A percentile compares a stretch with the other conserved stretches of the same genome.
These are phyloP conservation scores for Andricus curvator DNA, from an alignment of 2,888 invertebrate species.

Conservation along the genomic window DNA sequence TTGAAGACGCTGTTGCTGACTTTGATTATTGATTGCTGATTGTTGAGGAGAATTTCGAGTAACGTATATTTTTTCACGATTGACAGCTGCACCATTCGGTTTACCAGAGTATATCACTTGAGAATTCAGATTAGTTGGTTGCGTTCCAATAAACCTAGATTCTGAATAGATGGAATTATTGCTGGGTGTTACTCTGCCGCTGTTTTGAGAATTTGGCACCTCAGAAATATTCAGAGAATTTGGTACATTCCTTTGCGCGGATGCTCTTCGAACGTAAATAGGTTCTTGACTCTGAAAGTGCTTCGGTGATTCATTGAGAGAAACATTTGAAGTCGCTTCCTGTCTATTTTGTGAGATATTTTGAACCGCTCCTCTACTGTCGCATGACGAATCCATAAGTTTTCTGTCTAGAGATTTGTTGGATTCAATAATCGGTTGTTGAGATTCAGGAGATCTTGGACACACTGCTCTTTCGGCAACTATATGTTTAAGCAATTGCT, in stretches of 20 bases:
- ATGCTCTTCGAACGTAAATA: constrained; percentile 49
- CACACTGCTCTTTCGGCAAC: constrained; percentile 51
- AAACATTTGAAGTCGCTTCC: neutral
- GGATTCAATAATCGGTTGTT: neutral
- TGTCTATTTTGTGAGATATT: neutral
- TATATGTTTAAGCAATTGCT: constrained; percentile 49
- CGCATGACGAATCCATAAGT: neutral
- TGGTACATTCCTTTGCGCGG: constrained; percentile 18
- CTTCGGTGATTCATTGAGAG: neutral
- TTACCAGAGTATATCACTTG: constrained; percentile 2
- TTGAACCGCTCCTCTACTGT: neutral
- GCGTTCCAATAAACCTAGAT: neutral
- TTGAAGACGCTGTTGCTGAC: neutral
- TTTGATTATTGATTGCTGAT: neutral
- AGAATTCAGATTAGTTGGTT: constrained; percentile 25
- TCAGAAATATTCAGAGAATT: neutral
- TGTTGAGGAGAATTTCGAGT: neutral
- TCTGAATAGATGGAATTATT: neutral
- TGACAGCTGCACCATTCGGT: neutral
- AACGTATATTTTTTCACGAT: constrained; percentile 1
- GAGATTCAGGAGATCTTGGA: constrained; percentile 46
- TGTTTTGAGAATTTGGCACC: neutral
- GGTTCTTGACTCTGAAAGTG: constrained; percentile 50
- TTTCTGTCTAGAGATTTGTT: neutral
- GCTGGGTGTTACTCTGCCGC: neutral